Evolutionary conservation across 2,113 vertebrate species (phyloP), one percentile per base, ranked within the genome.

Genomic region (Oreotrochilus melanogaster): DNA sequence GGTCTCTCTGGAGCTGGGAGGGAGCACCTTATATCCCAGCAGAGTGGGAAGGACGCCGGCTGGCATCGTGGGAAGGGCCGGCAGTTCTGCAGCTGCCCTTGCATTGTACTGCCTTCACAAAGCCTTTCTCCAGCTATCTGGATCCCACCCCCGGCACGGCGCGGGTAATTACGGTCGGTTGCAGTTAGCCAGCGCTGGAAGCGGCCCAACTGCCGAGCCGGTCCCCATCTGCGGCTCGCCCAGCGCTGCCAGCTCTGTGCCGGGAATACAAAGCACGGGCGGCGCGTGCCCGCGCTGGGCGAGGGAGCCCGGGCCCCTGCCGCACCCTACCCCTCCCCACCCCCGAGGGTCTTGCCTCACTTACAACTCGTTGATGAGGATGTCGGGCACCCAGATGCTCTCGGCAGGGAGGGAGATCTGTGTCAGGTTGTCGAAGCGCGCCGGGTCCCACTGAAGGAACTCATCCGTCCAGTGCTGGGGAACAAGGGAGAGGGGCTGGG

Each of bases 321-420:
- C 53, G 19, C n/a, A 39, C 7, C 45, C 23, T 25, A 22, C 17
- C 35, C 35, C 35, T 37, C 35, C 35, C 35, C 35, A 37, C 35
- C 8, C 31, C 33, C 5, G 2, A 7, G 9, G 25, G 24, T 31
- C 18, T 4, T 5, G 14, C 33, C 37, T 9, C 27, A 98, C 99
- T 99, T 97, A 99, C 99, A 99, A 99, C 94, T 99, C 99, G 1
- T 99, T 99, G 98, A 99, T 99, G 96, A 99, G 98, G 92, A 99
- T 99, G 96, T 99, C 99, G 0, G 99, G 99, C 64, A 99, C 98
- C 99, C 99, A 99, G 86, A 99, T 97, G 78, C 98, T 99, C 39
- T 98, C 98, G 0, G 98, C 98, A 1, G 98, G 99, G 30, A 99
- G 96, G 51, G 99, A 99, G 79, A 99, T 95, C 76, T 99, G 98